Conservation (phyloP, 2,113 vertebrate species). For the Eublepharis macularius region DNA sequence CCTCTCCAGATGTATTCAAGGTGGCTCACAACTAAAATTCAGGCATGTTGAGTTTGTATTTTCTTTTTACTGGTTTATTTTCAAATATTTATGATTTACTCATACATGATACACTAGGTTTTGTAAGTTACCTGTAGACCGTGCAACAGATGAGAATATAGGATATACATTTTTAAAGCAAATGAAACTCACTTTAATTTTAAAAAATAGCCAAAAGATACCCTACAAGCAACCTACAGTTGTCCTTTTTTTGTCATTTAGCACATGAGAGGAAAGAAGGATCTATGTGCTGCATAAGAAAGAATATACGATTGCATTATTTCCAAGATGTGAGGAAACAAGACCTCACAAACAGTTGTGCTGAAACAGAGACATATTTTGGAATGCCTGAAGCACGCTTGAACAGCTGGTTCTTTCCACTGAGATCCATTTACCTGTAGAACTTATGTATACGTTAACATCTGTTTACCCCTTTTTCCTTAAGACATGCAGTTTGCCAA, state of each 20-base stretch:
- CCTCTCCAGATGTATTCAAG: no score
- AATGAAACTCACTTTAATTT: neutral
- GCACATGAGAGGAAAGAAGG: slow-evolving; percentile 2
- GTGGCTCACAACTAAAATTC: no score
- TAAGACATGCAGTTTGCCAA: slow-evolving; percentile 28
- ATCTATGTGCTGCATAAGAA: neutral
- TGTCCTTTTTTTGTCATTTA: neutral
- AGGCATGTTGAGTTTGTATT: no score
- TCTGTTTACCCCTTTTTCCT: slow-evolving; percentile 37
- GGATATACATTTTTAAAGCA: no score
- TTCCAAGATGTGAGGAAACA: neutral
- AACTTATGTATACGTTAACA: slow-evolving; percentile 14
- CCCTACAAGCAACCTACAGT: neutral
- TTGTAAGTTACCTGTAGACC: no score
- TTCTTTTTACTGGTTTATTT: no score
- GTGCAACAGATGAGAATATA: no score
- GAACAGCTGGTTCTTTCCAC: slow-evolving; percentile 29
- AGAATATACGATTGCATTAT: neutral
- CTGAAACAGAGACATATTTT: neutral
- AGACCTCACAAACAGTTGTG: neutral
- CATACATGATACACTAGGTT: no score
- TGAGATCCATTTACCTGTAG: slow-evolving; percentile 35
- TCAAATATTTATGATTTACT: no score
- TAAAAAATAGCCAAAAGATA: neutral
- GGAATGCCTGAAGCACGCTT: slow-evolving; percentile 19